These are phyloP conservation scores for Neocrepidodera transversa DNA, from an alignment of 2,888 invertebrate species.

Conservation along the genomic window DNA sequence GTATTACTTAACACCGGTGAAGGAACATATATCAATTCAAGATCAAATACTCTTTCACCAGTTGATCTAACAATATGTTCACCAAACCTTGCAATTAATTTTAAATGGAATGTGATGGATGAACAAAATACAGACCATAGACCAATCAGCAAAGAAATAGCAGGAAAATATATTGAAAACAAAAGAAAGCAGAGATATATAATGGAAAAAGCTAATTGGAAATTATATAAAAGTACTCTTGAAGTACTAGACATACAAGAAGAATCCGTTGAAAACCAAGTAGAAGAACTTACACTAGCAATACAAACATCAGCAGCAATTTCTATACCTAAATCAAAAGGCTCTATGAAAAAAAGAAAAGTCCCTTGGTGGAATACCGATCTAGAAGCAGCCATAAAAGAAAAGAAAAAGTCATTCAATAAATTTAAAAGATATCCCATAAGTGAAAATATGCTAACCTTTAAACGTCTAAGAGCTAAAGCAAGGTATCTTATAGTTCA, in stretches of 20 bases:
- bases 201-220: no score
- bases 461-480: conserved; percentile 16
- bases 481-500: conserved; percentile 12
- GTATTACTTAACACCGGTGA: conserved; percentile 7
- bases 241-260: no score
- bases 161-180: no score
- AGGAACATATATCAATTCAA: no score
- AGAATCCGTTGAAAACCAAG: no score
- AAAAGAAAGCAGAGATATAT: no score
- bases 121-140: no score
- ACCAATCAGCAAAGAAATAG: no score
- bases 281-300: no score
- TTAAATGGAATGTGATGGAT: neutral
- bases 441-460: conserved; percentile 15
- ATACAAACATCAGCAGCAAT: no score
- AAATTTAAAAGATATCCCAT: conserved; percentile 11
- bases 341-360: neutral
- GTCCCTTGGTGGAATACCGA: conserved; percentile 24
- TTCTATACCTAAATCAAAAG: conserved; percentile 12
- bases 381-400: conserved; percentile 6
- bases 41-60: neutral
- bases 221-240: no score
- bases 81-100: neutral
- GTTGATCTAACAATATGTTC: neutral
- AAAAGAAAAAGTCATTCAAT: conserved; percentile 8